Conservation (phyloP, 2,888 invertebrate genomes). For the Gortyna flavago region DNA sequence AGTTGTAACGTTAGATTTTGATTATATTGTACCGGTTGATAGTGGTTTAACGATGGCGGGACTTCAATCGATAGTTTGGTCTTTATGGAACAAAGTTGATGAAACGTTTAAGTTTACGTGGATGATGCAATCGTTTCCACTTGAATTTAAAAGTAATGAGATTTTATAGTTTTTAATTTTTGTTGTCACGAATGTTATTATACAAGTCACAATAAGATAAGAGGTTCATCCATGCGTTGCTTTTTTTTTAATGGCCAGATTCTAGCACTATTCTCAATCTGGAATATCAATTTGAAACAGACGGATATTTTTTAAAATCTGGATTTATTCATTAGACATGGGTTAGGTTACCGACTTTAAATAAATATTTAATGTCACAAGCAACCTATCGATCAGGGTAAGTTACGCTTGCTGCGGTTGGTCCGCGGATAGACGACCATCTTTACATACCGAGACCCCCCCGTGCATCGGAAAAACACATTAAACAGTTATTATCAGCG, state of each 20-base stretch:
- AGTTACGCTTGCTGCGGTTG: neutral
- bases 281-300: neutral
- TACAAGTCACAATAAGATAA: neutral
- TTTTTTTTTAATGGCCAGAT: neutral
- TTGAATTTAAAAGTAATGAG: neutral
- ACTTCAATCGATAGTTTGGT: conserved; percentile 39
- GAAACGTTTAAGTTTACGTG: conserved; percentile 9
- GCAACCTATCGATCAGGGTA: neutral
- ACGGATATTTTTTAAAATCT: neutral
- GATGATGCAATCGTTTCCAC: conserved; percentile 7
- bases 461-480: neutral
- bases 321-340: no score
- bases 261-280: neutral
- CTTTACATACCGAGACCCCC: neutral
- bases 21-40: conserved; percentile 64
- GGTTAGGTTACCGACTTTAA: neutral
- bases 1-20: conserved; percentile 73
- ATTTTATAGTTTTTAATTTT: neutral
- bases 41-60: conserved; percentile 63
- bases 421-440: neutral
- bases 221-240: neutral
- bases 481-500: no score
- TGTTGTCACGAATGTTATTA: neutral
- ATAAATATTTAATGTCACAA: neutral
- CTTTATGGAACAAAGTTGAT: conserved; percentile 46